phyloP scores from a whole-genome alignment of 92 coral and sea anemone species.

The Palythoa heliodiscus region DNA sequence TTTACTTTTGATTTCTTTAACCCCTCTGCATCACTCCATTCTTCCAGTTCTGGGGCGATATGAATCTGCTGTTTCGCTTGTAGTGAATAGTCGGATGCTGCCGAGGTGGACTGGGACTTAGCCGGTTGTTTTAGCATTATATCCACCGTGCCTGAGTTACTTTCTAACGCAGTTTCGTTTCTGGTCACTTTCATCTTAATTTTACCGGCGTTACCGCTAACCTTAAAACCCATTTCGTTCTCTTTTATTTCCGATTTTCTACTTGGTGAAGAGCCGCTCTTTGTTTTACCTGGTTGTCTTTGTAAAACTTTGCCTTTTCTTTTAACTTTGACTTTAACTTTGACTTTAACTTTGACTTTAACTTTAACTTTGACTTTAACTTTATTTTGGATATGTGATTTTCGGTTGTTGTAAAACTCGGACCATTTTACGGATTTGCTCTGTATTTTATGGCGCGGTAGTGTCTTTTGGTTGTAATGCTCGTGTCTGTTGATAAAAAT shows the following conservation, averaged over 20 bases:
- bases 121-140: constrained; percentile 69
- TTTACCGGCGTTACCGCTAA: constrained; percentile 87
- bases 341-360: no score
- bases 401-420: neutral
- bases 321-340: neutral
- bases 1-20: constrained; percentile 27
- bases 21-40: neutral
- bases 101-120: constrained; percentile 33
- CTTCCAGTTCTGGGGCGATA: constrained; percentile 24
- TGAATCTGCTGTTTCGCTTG: constrained; percentile 16
- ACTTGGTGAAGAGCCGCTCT: constrained; percentile 19
- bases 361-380: no score
- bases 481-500: neutral
- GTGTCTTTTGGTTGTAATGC: neutral
- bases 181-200: constrained; percentile 82
- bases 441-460: neutral
- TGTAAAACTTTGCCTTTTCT: neutral
- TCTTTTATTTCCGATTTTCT: constrained; percentile 68
- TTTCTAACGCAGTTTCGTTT: constrained; percentile 71
- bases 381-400: neutral
- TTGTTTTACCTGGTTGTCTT: neutral
- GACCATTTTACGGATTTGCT: neutral
- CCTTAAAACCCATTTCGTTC: constrained; percentile 64
- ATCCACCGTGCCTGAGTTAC: no score
- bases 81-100: constrained; percentile 2